Evolutionary conservation across 2,888 invertebrate species (phyloP), one percentile per base, ranked within the genome.

Genomic region (Eupithecia subumbrata): DNA sequence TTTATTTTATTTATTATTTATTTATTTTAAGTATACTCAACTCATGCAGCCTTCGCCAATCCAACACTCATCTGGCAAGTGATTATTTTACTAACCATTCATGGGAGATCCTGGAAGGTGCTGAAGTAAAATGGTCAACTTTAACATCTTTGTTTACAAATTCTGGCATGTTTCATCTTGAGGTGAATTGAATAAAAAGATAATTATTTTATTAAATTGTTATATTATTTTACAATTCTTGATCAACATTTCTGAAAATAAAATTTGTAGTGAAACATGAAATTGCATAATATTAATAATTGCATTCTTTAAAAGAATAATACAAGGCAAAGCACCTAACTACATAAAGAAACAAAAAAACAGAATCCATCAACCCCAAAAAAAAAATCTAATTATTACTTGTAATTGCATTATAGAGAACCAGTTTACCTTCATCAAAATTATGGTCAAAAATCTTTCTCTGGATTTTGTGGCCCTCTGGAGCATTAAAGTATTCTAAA

Each of bases 211-310:
- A 60, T 25, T 60, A 60, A 60, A 60, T 12, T 5, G 22, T 25
- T 60, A 60, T 56, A 60, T 60, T 60, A 60, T 60, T 60, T 60
- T 60, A 60, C 60, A 60, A 25, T 14, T 60, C 25, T 60, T 25
- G 22, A 25, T 25, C 22, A 60, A 60, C 60, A 60, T 25, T 25
- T 25, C 60, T 60, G 60, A 60, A 22, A 60, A 60, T 60, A 25
- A 25, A 60, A 60, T 60, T 60, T 60, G 60, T 60, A 60, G 12
- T 60, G 60, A 25, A 60, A 25, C 25, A 60, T 60, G 22, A 60
- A 14, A 12, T 25, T 25, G 18, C n/a, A 18, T 56, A 5, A 18
- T 56, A 1, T 22, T 56, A 56, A 48, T 48, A 22, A 22, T 56
- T 56, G 60, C 25, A 60, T 60, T 60, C 25, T 22, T 60, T 60